Evolutionary conservation across 1,140 invertebrate genomes (phyloP).

Genomic region (Vanessa tameamea): DNA sequence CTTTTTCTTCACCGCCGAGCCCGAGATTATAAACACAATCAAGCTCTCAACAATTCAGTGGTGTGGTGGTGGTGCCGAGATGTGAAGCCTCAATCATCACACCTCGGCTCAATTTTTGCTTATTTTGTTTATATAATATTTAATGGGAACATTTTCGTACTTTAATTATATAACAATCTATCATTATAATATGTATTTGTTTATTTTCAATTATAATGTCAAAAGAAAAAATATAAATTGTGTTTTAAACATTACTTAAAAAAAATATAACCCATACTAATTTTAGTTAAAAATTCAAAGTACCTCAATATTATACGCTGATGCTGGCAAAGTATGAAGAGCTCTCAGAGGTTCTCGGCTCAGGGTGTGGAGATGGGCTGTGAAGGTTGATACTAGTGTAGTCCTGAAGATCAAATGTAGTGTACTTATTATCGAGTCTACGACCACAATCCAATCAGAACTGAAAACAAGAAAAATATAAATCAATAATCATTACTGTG

Average conservation of each 20-base stretch:
- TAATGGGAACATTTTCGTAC: no score
- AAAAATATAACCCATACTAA: neutral
- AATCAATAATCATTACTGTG: neutral
- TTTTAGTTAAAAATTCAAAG: neutral
- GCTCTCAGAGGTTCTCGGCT: conserved; percentile 43
- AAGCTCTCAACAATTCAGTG: no score
- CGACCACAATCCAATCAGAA: conserved; percentile 18
- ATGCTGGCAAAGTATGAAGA: conserved; percentile 38
- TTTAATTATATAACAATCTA: no score
- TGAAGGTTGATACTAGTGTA: conserved; percentile 26
- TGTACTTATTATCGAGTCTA: conserved; percentile 6
- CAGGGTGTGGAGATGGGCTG: conserved; percentile 41
- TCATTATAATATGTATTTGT: no score
- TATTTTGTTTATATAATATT: no score
- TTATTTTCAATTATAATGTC: no score
- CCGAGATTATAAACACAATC: no score
- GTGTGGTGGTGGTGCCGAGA: no score
- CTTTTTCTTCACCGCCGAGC: no score
- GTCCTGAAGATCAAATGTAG: conserved; percentile 23
- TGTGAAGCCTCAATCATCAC: no score
- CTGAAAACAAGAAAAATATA: neutral
- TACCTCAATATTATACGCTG: conserved; percentile 45
- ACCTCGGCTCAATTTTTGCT: no score
- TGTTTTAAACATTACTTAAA: neutral
- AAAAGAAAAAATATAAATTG: no score